Base-by-base conservation (phyloP, 2,888 invertebrate species). In the Cosmorhoe ocellata region DNA sequence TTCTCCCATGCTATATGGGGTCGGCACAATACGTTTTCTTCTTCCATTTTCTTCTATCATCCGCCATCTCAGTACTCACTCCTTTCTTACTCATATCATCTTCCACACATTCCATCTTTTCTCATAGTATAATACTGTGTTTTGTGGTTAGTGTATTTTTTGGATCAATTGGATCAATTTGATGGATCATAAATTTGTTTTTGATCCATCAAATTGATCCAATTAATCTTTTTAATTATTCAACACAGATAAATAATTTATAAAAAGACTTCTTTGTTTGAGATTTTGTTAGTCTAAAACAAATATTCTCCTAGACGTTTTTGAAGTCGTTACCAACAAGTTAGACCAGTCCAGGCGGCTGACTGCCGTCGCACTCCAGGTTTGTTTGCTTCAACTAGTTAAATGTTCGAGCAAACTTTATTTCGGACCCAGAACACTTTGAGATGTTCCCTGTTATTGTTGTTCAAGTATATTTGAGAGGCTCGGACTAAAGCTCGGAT, bases 331-430 rank as follows among this genome's bases (percentile, higher is more conserved):
- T 79, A 74, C 76, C 63, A 69, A 67, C 63, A 76, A 75, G 71
- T 74, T 74, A 68, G 67, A 61, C 65, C 64, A 63, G 64, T 63
- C 54, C 67, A 63, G 74, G 69, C 68, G 74, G 67, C 68, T 75
- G 74, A 81, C 79, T 78, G 75, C 72, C 78, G 71, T 76, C 77
- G 72, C 79, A 74, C 81, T 76, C 67, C 64, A 73, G 76, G 81
- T 84, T 84, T 84, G 84, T 86, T 84, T 81, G 81, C 74, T 71
- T 74, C 75, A 81, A 85, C 85, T 88, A 86, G 89, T 89, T 89
- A 88, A 88, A 86, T 87, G 86, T 87, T 86, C 69, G 74, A 55
- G 65, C 67, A 66, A 84, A 85, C 81, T 85, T 84, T 81, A 83
- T 84, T 85, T 81, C 67, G 75, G 78, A 74, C 74, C 31, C 48